These are phyloP conservation scores for Phyto melanocephala DNA, from an alignment of 2,888 invertebrate species.

Conservation along the genomic window DNA sequence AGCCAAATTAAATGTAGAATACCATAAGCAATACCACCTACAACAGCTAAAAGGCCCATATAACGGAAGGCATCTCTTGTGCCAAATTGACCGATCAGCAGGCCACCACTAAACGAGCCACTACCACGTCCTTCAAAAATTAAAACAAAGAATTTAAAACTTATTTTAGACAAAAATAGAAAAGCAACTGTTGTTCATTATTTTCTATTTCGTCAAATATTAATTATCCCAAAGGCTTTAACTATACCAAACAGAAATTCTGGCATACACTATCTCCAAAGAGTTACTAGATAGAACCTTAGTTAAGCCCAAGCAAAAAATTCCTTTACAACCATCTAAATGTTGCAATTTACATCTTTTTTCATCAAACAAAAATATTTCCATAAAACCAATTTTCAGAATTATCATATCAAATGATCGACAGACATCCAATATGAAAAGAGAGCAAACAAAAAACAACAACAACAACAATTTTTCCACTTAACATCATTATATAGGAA, in stretches of 20 bases:
- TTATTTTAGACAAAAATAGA: no score
- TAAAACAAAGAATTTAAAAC: not conserved
- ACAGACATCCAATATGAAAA: not conserved
- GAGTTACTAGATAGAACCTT: no score
- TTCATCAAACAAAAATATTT: not conserved
- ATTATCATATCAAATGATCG: constrained; percentile 20
- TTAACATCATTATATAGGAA: constrained; percentile 29
- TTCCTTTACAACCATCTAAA: not conserved
- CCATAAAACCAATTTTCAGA: not conserved
- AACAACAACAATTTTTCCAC: constrained; percentile 8
- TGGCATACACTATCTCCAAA: no score
- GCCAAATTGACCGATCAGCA: constrained; percentile 86
- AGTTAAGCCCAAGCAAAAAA: no score
- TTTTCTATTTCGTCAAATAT: no score
- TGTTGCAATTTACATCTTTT: not conserved
- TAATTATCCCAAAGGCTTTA: no score
- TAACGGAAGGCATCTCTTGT: constrained; percentile 88
- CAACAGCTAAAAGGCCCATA: constrained; percentile 87
- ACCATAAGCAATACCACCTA: constrained; percentile 85
- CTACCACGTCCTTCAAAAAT: constrained; percentile 83
- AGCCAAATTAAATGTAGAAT: constrained; percentile 86
- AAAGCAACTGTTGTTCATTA: no score
- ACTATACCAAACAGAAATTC: no score
- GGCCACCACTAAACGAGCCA: constrained; percentile 89
- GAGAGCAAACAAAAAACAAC: not conserved